A percentile compares a stretch with the other conserved stretches of the same genome.
Evolutionary conservation across 2,113 vertebrate genomes (phyloP).

Genomic region (Recurvirostra avosetta): DNA sequence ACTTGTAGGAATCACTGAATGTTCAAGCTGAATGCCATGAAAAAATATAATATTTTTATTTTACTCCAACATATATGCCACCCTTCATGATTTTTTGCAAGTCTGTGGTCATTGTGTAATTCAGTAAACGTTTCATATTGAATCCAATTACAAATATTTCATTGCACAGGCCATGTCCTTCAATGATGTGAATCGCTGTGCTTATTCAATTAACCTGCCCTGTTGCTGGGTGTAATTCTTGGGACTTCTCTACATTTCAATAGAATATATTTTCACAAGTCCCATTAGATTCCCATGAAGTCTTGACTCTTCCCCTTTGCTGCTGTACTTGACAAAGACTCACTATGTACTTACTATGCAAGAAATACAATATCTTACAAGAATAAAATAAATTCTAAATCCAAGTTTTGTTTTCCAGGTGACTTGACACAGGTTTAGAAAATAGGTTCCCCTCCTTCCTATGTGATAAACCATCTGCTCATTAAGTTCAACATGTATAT

Average conservation of each 20-base stretch:
- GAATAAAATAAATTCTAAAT: not conserved
- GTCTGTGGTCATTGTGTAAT: not conserved
- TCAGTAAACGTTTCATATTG: not conserved
- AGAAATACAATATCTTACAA: not conserved
- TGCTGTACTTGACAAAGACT: not conserved
- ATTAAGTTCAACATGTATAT: not conserved
- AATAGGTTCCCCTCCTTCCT: not conserved
- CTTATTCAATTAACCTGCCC: not conserved
- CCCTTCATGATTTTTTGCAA: not conserved
- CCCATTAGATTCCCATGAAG: not conserved
- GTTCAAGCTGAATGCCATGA: not conserved
- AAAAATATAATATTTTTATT: not conserved
- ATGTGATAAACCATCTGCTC: not conserved
- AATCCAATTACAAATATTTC: not conserved
- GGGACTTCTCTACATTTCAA: not conserved
- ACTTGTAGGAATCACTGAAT: not conserved
- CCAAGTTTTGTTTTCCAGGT: not conserved
- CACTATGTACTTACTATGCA: fast-evolving
- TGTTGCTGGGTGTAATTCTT: not conserved
- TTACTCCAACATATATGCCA: not conserved
- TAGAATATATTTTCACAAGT: not conserved
- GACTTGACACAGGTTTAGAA: not conserved
- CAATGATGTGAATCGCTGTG: not conserved
- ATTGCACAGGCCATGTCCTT: not conserved
- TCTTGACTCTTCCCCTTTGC: not conserved